These are phyloP conservation scores for Epirrita christyi DNA, from an alignment of 2,888 invertebrate species.

Conservation along the genomic window DNA sequence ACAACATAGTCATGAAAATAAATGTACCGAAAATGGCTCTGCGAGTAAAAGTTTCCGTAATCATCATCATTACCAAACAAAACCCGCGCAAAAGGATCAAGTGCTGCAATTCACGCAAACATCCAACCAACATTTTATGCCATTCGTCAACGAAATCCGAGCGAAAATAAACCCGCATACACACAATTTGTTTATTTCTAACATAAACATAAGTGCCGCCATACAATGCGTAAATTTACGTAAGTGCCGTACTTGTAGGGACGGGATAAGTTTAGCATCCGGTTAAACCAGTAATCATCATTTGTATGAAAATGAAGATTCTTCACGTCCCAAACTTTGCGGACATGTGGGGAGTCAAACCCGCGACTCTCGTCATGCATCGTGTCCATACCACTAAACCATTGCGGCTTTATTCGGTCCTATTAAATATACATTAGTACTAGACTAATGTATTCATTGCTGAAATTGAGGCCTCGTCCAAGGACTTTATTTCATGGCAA, in stretches of 20 bases:
- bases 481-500: too few relatives aligned
- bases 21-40: background rate
- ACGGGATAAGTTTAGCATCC: background rate
- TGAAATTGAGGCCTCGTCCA: too few relatives aligned
- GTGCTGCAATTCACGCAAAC: slow-evolving; percentile 11
- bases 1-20: background rate
- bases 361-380: too few relatives aligned
- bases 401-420: too few relatives aligned
- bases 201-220: slow-evolving; percentile 27
- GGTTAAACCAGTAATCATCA: too few relatives aligned
- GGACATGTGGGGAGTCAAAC: too few relatives aligned
- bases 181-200: slow-evolving; percentile 31
- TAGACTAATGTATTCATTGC: too few relatives aligned
- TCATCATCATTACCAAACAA: background rate
- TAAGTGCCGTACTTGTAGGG: slow-evolving; percentile 20
- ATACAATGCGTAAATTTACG: slow-evolving; percentile 26
- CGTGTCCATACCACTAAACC: too few relatives aligned
- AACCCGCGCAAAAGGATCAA: slow-evolving; percentile 3
- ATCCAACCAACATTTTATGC: slow-evolving; percentile 7
- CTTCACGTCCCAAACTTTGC: too few relatives aligned
- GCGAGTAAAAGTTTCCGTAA: background rate
- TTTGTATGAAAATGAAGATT: too few relatives aligned
- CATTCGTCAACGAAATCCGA: slow-evolving; percentile 26
- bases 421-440: too few relatives aligned
- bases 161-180: slow-evolving; percentile 25